Base-by-base conservation (phyloP, 2,888 invertebrate genomes). In the Atethmia centrago region DNA sequence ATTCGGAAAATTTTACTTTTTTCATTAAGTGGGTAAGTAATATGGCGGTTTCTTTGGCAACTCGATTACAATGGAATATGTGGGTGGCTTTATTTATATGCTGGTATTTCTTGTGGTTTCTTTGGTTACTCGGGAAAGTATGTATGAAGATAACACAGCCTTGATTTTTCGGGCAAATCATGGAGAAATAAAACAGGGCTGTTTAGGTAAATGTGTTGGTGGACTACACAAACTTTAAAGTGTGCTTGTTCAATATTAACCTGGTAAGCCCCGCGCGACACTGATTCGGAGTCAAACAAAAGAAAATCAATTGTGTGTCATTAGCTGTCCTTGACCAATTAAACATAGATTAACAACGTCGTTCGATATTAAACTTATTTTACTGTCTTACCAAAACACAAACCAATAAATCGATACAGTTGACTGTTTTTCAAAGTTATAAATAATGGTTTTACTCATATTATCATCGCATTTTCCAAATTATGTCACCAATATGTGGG, bases 1-100 rank as follows among this genome's bases (percentile, higher is more conserved):
- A 85, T 81, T 69, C 58, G 12, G 69, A 74, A 16, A 42, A 80
- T 69, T 73, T 74, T 31, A 66, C 70, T 66, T 80, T 73, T 71
- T 65, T 71, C 74, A 80, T 74, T 70, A 72, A 69, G 63, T 71
- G 51, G 42, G 25, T 56, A 59, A 74, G 55, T 77, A 71, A 83
- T 80, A 76, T 66, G 42, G 9, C 31, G 56, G 75, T 77, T 58
- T 61, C 72, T 82, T 63, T 61, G 71, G 63, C 9, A 75, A 84
- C 71, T 78, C 45, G 56, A 63, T 84, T 71, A 61, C 45, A 71
- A 63, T 66, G 28, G 51, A 69, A 51, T 55, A 12, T 53, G 49
- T 40, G 21, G 31, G 56, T 16, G 58, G n/a, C 36, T 64, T 55
- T 58, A 31, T 56, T 12, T 16, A 56, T n/a, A 64, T 45, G 10